phyloP scores from a whole-genome alignment of 2,888 invertebrate species.

The Omphaloscelis lunosa region DNA sequence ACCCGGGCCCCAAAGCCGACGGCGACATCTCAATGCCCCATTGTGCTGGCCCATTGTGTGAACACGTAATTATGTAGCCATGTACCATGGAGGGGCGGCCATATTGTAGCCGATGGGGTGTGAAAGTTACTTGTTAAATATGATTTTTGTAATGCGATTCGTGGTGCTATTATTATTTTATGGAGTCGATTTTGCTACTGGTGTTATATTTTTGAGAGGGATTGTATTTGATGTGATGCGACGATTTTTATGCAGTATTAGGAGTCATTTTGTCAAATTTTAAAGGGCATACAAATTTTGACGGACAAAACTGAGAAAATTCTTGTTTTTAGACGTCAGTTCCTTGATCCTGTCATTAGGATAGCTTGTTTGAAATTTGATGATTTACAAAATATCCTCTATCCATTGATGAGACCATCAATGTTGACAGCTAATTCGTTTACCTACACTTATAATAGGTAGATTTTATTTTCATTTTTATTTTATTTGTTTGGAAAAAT shows the following conservation, averaged over 20 bases:
- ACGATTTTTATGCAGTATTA: slow-evolving; percentile 3
- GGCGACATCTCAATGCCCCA: slow-evolving; percentile 64
- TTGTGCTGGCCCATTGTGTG: slow-evolving; percentile 74
- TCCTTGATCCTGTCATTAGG: neutral
- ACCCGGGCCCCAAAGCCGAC: slow-evolving; percentile 46
- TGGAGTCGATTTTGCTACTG: slow-evolving; percentile 42
- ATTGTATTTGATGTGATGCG: slow-evolving; percentile 19
- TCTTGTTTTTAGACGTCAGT: neutral
- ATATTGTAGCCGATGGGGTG: slow-evolving; percentile 75
- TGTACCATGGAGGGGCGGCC: slow-evolving; percentile 68
- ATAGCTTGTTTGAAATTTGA: neutral
- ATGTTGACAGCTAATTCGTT: neutral
- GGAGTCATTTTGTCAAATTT: neutral
- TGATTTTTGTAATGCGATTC: slow-evolving; percentile 80
- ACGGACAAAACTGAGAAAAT: too few relatives aligned
- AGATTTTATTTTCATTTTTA: too few relatives aligned
- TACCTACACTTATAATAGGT: too few relatives aligned
- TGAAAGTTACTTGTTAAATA: slow-evolving; percentile 76
- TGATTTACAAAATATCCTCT: neutral
- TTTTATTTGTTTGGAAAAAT: neutral
- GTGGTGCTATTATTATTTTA: slow-evolving; percentile 65
- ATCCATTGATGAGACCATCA: neutral
- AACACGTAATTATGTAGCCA: slow-evolving; percentile 78
- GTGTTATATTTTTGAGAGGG: slow-evolving; percentile 38
- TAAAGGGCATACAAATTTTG: neutral